Base-by-base conservation (phyloP, 2,113 vertebrate species). In the Hemichromis elongatus region DNA sequence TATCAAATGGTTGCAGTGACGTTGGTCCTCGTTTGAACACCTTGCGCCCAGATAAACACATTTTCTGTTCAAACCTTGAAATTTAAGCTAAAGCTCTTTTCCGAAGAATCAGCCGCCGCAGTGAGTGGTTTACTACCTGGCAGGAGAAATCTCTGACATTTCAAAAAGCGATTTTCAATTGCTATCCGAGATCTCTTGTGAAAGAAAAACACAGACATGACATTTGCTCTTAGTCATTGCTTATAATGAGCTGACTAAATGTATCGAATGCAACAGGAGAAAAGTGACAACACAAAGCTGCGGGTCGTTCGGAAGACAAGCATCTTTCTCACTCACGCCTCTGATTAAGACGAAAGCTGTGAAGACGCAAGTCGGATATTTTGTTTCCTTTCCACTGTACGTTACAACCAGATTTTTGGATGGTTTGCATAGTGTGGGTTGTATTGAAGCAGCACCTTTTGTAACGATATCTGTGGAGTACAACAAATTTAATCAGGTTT, bases 1-100 rank as follows among this genome's bases (percentile, higher is more conserved):
- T 47, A 9, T 28, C 3, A 0, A 8, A n/a, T 12, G 14, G 40
- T 45, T 70, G 40, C 6, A 70, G 21, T 0, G 7, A 70, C 0
- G 16, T 13, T 75, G 45, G 3, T 45, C 16, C 45, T 28, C 10
- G 6, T 50, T 50, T 75, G 26, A 75, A 75, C 9, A 53, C 52
- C 19, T 9, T 53, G n/a, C 19, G 18, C 9, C 52, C 18, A n/a
- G 19, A n/a, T 53, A 6, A 53, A 53, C 42, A 75, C 10, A 5
- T 50, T 75, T 50, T 30, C 45, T 9, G 70, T 0, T 50, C 26
- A 24, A 54, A 18, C 70, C 70, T 30, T 52, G 70, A 30, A 75
- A 52, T 75, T n/a, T 75, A 50, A 52, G 26, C 26, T 18, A 3
- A 47, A 75, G 45, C 6, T 2, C 2, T 50, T 50, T 52, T 3